A percentile compares a stretch with the other conserved stretches of the same genome.
These are phyloP conservation scores for Sciurus carolinensis DNA, from an alignment of 2,797 vertebrate species.

Conservation along the genomic window DNA sequence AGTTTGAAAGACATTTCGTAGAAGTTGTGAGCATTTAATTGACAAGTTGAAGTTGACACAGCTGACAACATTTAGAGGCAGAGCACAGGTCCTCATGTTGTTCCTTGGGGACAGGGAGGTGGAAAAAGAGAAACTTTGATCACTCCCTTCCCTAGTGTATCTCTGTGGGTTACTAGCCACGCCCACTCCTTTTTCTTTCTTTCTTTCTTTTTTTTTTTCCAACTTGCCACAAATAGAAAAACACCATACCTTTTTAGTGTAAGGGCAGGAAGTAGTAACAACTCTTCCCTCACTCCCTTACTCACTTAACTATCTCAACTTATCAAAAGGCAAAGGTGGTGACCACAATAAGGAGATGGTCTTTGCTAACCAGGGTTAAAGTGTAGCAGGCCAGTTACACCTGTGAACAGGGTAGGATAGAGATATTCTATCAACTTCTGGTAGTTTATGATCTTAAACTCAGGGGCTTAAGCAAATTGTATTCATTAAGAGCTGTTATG, in stretches of 20 bases:
- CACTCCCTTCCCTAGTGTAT: not conserved
- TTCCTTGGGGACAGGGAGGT: constrained; percentile 16
- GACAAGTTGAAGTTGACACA: constrained; percentile 29
- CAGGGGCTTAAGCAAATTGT: constrained; percentile 31
- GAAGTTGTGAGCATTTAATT: not conserved
- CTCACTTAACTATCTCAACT: not conserved
- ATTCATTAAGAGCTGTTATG: constrained; percentile 35
- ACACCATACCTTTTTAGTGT: not conserved
- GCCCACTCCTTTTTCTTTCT: not conserved
- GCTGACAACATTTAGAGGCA: not conserved
- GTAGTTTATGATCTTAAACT: constrained; percentile 12
- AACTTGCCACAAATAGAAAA: not conserved
- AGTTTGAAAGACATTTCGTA: constrained; percentile 37
- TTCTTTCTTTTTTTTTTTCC: not conserved
- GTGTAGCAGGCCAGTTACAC: not conserved
- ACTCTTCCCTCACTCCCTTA: not conserved
- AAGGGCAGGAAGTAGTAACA: constrained; percentile 17
- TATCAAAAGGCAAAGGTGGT: constrained; percentile 4
- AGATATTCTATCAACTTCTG: not conserved
- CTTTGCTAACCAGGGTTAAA: constrained; percentile 45
- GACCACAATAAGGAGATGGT: not conserved
- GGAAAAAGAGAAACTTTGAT: constrained; percentile 6
- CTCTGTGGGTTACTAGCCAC: not conserved
- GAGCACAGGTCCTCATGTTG: not conserved
- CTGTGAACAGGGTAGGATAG: not conserved